Conservation (phyloP, 2,113 vertebrate species). For the Globicephala melas region DNA sequence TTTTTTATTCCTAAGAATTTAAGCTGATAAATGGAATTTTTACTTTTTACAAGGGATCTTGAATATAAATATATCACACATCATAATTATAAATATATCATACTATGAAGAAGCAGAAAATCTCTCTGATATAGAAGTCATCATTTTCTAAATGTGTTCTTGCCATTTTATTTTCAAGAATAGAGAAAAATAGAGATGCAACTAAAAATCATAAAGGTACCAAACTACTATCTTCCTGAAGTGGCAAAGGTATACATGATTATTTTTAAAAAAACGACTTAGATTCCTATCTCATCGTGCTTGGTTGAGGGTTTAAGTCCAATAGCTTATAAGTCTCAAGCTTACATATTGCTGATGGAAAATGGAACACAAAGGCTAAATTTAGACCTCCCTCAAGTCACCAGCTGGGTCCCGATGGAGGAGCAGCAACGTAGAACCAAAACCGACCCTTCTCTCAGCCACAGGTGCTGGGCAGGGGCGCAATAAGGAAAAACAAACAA, state of each 20-base stretch:
- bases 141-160: neutral
- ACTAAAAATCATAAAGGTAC: neutral
- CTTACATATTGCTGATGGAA: neutral
- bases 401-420: neutral
- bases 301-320: neutral
- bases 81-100: neutral
- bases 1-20: constrained; percentile 39
- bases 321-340: neutral
- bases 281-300: neutral
- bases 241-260: neutral
- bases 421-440: rapidly evolving
- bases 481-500: too few species aligned
- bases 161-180: neutral
- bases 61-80: constrained; percentile 20
- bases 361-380: neutral
- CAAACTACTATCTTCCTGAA: neutral
- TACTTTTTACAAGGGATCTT: neutral
- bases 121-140: neutral
- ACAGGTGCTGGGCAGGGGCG: rapidly evolving
- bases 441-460: neutral
- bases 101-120: neutral
- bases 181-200: neutral
- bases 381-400: neutral
- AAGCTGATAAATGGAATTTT: constrained; percentile 25
- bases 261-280: neutral